Evolutionary conservation across 2,797 vertebrate genomes (phyloP).

Genomic region (Gastrophryne carolinensis): DNA sequence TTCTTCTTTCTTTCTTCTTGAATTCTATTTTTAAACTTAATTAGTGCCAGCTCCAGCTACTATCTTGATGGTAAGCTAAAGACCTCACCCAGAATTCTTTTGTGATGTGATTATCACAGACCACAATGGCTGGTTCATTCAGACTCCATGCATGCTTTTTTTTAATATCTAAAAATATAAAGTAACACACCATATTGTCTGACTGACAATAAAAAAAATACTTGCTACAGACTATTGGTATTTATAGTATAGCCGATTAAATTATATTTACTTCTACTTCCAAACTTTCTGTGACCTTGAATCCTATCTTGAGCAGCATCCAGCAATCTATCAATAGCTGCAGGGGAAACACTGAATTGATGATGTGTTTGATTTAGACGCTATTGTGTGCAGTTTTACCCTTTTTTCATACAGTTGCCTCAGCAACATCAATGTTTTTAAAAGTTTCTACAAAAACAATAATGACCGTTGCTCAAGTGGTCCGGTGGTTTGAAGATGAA

Average conservation of each 20-base stretch:
- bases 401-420: background rate
- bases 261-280: background rate
- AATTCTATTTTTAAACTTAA: background rate
- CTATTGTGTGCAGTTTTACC: constrained; percentile 18
- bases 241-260: background rate
- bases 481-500: no score
- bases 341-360: background rate
- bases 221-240: background rate
- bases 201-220: background rate
- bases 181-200: background rate
- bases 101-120: background rate
- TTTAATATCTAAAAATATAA: background rate
- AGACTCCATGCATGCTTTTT: background rate
- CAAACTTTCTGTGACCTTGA: constrained; percentile 3
- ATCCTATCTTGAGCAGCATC: background rate
- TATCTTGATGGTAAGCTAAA: background rate
- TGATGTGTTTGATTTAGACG: constrained; percentile 30
- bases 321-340: constrained; percentile 15
- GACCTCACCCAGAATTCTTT: background rate
- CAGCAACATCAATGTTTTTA: background rate
- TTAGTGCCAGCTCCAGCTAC: background rate
- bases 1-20: no score
- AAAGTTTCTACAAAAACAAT: background rate
- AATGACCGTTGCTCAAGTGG: no score
- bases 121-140: background rate